Evolutionary conservation across 2,888 invertebrate genomes (phyloP), one percentile per base, ranked within the genome.

Genomic region (Hydropsyche betteni): DNA sequence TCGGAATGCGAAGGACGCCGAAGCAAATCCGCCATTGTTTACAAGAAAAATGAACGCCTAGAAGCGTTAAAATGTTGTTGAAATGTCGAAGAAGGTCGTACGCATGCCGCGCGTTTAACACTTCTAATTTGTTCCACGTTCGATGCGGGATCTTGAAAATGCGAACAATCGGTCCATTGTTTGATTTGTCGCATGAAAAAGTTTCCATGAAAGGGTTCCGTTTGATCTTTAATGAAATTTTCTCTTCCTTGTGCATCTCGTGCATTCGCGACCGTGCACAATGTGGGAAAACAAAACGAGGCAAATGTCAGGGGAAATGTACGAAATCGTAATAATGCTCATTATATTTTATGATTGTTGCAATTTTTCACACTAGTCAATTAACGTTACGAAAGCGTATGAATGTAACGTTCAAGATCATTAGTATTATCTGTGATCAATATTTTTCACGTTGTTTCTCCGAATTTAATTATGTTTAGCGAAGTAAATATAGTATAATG

Each of bases 201-300:
- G 64, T 33, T 64, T 64, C 64, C 34, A 5, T 55, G 55, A 55
- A 55, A 55, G 10, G 10, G 6, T 10, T 44, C 10, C 44, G 44
- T 24, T 24, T 24, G 24, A 24, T 24, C 24, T 24, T 24, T 24
- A 24, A 24, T 51, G n/a, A 12, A 14, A 12, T 64, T 33, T 64
- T 64, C 64, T 8, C 64, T 64, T 64, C 64, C 64, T 64, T n/a
- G 34, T 64, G 64, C 64, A 36, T 64, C 36, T n/a, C 4, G 36
- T 36, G 34, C 36, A 36, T 64, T 24, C 7, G 7, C 44, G 44
- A 64, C 34, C 6, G 44, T 44, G 64, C 64, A 1, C 24, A n/a
- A 64, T 64, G 64, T 36, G 64, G 34, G 64, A 64, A 64, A 64
- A 64, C 34, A 64, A 64, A 64, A 64, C 36, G 64, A 24, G 64